phyloP scores from a whole-genome alignment of 2,797 vertebrate genomes.

The Tenualosa thibaudeaui region DNA sequence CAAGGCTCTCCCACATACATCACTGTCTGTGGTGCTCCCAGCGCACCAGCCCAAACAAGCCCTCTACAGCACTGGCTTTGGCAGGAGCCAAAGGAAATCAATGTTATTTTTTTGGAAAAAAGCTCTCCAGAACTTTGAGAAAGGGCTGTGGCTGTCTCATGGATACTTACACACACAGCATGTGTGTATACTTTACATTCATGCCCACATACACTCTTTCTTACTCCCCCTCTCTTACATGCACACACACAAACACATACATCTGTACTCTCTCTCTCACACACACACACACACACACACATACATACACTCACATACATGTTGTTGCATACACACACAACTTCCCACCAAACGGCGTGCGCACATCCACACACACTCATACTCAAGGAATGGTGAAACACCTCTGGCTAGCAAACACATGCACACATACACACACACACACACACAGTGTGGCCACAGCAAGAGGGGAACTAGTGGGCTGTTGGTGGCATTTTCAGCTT shows the following conservation, averaged over 20 bases:
- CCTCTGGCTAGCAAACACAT: not conserved
- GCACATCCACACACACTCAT: not conserved
- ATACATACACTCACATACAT: not conserved
- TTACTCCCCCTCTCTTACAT: conserved; percentile 11
- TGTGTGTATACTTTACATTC: not conserved
- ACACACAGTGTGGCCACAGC: not conserved
- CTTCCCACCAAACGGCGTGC: too few species aligned
- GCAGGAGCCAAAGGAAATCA: conserved; percentile 4
- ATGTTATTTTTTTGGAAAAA: not conserved
- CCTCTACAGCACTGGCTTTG: not conserved
- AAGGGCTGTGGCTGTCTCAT: not conserved
- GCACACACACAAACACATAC: not conserved
- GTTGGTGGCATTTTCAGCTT: conserved; percentile 4
- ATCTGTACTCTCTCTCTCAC: not conserved
- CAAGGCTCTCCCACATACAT: not conserved
- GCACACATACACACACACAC: not conserved
- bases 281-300: not conserved
- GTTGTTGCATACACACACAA: not conserved
- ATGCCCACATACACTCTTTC: conserved; percentile 30
- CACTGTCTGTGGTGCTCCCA: not conserved
- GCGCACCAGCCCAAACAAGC: conserved; percentile 1
- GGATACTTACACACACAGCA: not conserved
- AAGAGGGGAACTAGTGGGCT: not conserved
- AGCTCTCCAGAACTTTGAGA: not conserved
- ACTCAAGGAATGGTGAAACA: not conserved